Evolutionary conservation across 64 coral and sea anemone genomes (phyloP), one percentile per base, ranked within the genome.

Genomic region (Hydrozoanthus tunicans): DNA sequence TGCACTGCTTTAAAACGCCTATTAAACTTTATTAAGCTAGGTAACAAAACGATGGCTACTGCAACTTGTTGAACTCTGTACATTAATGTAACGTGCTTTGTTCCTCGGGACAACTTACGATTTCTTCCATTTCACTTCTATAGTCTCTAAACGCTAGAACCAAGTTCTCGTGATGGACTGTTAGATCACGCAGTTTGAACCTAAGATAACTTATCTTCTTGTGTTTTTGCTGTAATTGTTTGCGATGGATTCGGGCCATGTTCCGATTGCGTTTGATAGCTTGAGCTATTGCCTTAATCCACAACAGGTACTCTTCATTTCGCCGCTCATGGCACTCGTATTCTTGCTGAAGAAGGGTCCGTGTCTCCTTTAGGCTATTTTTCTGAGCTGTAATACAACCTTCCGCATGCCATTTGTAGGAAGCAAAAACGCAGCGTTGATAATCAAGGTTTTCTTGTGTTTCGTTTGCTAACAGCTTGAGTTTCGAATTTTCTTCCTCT

Each of bases 81-180:
- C 24, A 58, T 11, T 15, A 17, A 53, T 58, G 7, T 56, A 8
- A 58, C n/a, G 54, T 23, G 1, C 6, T 6, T n/a, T n/a, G 15
- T 55, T 79, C 77, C 77, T 79, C 77, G 23, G 56, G 55, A 20
- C 6, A 58, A 79, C 24, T 57, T 52, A 55, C 17, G 58, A 79
- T 56, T 79, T 81, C 79, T 57, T 63, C 23, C 3, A 63, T 81
- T 81, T 81, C 79, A 63, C 43, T 27, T n/a, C 58, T 81, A 64
- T 81, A 81, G 7, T 81, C 58, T 60, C 59, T 60, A 13, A 81
- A 81, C 11, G 61, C 11, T 63, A 61, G 12, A 25, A 24, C 23
- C 26, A 81, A 81, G 56, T 62, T 60, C 4, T 81, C 79, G 43
- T 52, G 12, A 11, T 57, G 12, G 61, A 23, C 62, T 51, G 59